Evolutionary conservation across 2,888 invertebrate species (phyloP).

Genomic region (Sclerodermus sp.): DNA sequence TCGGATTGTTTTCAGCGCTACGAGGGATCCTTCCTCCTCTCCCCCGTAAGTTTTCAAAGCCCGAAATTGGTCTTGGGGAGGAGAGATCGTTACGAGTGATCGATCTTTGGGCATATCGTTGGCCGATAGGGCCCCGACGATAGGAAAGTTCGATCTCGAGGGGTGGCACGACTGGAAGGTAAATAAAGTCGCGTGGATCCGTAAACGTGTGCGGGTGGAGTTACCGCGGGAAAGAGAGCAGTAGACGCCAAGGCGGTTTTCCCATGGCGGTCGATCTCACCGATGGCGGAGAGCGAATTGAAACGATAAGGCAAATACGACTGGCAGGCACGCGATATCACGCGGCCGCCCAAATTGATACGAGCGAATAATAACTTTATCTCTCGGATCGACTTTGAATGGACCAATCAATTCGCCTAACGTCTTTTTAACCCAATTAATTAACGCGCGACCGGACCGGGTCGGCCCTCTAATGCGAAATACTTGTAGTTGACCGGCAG

Average conservation of each 20-base stretch:
- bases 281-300: slow-evolving; percentile 25
- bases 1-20: no score
- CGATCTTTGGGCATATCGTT: no score
- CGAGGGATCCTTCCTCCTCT: no score
- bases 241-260: slow-evolving; percentile 12
- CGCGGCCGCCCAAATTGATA: slow-evolving; percentile 28
- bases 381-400: slow-evolving; percentile 25
- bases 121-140: no score
- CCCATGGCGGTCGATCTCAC: slow-evolving; percentile 24
- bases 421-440: slow-evolving; percentile 57
- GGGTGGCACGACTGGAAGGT: no score
- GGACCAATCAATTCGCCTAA: slow-evolving; percentile 50
- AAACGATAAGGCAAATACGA: slow-evolving; percentile 27
- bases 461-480: slow-evolving; percentile 51
- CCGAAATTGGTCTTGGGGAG: no score
- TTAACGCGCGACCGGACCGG: slow-evolving; percentile 31
- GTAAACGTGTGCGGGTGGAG: no score
- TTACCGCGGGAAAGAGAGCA: slow-evolving; percentile 3
- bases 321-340: slow-evolving; percentile 32
- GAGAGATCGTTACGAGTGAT: no score
- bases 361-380: slow-evolving; percentile 42
- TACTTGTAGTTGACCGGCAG: slow-evolving; percentile 54
- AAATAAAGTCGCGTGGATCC: no score
- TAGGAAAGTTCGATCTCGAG: no score
- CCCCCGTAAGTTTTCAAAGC: no score